These are phyloP conservation scores for Idaea straminata DNA, from an alignment of 2,888 invertebrate genomes.

Conservation along the genomic window DNA sequence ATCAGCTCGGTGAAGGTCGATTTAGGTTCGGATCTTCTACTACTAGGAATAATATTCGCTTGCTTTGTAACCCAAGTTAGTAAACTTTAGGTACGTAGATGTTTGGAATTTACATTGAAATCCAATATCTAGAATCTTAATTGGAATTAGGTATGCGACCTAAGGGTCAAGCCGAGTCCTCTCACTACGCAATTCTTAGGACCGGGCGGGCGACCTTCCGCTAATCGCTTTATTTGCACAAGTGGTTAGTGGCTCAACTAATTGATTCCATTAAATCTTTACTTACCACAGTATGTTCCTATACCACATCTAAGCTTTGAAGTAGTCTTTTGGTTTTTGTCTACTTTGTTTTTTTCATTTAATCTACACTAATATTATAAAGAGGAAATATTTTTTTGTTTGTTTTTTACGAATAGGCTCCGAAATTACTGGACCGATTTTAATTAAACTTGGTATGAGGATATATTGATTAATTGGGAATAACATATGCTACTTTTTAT, in stretches of 20 bases:
- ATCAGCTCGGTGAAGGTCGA: too few species aligned
- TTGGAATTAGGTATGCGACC: not conserved
- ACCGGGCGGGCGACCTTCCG: constrained; percentile 34
- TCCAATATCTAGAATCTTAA: not conserved
- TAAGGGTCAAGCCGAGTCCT: not conserved
- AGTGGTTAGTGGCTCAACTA: constrained; percentile 13
- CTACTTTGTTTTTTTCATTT: too few species aligned
- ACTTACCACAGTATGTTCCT: not conserved
- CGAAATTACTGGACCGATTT: too few species aligned
- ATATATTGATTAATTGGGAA: too few species aligned
- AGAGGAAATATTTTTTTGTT: too few species aligned
- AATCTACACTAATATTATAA: too few species aligned
- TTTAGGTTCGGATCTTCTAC: too few species aligned
- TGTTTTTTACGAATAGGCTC: too few species aligned
- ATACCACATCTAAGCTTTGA: not conserved
- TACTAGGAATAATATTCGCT: too few species aligned
- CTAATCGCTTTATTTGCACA: constrained; percentile 47
- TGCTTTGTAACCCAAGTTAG: not conserved
- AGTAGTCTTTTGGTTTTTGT: not conserved
- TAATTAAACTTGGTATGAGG: too few species aligned
- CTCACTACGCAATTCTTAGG: constrained; percentile 22
- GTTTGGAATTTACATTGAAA: not conserved
- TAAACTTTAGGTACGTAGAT: not conserved
- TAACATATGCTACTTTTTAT: too few species aligned
- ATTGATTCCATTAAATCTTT: not conserved